Base-by-base conservation (phyloP, 2,113 vertebrate species). In the Malurus elegans region DNA sequence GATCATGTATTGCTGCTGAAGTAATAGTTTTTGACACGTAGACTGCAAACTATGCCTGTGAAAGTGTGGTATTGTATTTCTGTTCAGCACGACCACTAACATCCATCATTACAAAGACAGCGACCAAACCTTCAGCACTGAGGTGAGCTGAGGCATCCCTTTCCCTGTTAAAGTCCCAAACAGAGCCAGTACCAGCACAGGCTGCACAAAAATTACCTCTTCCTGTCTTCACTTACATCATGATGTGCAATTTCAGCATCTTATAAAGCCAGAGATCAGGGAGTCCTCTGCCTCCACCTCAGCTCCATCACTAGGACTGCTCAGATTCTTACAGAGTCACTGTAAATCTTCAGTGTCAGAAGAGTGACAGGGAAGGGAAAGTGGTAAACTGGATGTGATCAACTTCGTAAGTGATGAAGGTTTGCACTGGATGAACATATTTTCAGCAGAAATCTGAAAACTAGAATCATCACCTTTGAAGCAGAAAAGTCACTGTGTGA, bases 11-110 rank as follows among this genome's bases (percentile, higher is more conserved):
- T 28, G 57, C 65, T 76, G 66, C 31, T 82, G 61, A 60, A 83
- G 29, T 86, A 64, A 88, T 56, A 38, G 24, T 25, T 94, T 89
- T 71, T 72, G 79, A 65, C n/a, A 86, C 48, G 26, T 18, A 56
- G 53, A 56, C 48, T 88, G 36, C 23, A 88, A 92, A 44, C 40
- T 88, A 29, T 67, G 44, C 26, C 57, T 72, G 66, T 79, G 74
- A 61, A 90, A 71, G 7, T 36, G 48, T 57, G 28, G 29, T 64
- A 7, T 90, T 31, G 8, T 2, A 6, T 84, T 51, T 48, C 78
- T 71, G 38, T 47, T 67, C 64, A 86, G 60, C 1, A 0, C 9
- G 0, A 1, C 64, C 3, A 5, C 15, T 79, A 45, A 73, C 0
- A 3, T 14, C 38, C 9, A 19, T 31, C 0, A 0, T 28, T 29